These are phyloP conservation scores for Drosophila koepferae DNA, from an alignment of 2,888 invertebrate genomes.

Conservation along the genomic window DNA sequence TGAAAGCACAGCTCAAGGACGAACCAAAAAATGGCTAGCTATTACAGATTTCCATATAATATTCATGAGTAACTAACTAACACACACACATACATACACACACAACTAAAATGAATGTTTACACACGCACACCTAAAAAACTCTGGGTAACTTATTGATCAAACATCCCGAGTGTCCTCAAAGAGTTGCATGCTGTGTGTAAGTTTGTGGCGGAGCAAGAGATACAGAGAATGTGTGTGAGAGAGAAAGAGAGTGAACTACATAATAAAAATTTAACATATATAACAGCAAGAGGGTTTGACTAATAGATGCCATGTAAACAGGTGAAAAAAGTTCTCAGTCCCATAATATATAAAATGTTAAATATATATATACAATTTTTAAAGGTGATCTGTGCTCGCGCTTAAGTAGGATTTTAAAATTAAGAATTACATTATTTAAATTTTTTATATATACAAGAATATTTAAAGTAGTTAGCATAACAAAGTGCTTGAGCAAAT, in stretches of 20 bases:
- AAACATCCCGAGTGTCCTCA: conserved; percentile 44
- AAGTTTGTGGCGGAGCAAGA: neutral
- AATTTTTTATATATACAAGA: neutral
- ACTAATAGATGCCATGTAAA: neutral
- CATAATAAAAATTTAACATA: neutral
- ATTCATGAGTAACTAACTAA: conserved; percentile 10
- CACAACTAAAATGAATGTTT: neutral
- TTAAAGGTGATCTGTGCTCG: no score
- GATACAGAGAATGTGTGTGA: neutral
- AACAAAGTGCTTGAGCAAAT: no score
- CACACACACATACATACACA: neutral
- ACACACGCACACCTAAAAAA: conserved; percentile 3
- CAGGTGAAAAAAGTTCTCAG: neutral
- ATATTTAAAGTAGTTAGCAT: neutral
- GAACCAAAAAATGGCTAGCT: conserved; percentile 32
- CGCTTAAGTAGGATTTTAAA: no score
- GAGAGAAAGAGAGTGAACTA: neutral
- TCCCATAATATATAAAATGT: no score
- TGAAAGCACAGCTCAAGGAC: conserved; percentile 47
- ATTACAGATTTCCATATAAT: conserved; percentile 29
- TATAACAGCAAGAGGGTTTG: neutral
- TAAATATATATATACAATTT: no score
- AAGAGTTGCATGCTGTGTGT: conserved; percentile 26
- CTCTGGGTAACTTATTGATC: conserved; percentile 48
- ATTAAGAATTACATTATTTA: neutral